A percentile compares a stretch with the other conserved stretches of the same genome.
Conservation (phyloP, 1,140 invertebrate species). For the Drosophila quadrilineata region DNA sequence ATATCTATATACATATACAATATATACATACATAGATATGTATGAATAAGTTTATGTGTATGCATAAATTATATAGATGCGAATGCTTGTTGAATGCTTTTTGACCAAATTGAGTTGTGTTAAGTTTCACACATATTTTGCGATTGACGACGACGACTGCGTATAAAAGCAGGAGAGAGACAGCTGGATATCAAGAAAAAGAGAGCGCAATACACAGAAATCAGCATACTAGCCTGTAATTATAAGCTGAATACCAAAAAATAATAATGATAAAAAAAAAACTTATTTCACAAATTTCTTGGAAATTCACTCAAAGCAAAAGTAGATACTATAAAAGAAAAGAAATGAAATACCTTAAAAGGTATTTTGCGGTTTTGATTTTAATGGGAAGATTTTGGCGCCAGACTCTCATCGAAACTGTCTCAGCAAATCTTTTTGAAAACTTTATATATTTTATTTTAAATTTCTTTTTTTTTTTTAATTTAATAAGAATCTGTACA, state of each 20-base stretch:
- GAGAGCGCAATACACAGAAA: constrained; percentile 6
- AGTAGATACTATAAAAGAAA: not conserved
- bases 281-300: constrained; percentile 52
- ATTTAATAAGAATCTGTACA: no score
- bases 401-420: constrained; percentile 34
- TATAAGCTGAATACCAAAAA: constrained; percentile 55
- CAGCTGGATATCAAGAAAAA: no score
- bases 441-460: no score
- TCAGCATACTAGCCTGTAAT: constrained; percentile 53
- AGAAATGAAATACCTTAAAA: constrained; percentile 38
- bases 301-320: constrained; percentile 37
- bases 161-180: no score
- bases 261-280: no score
- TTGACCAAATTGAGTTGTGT: constrained; percentile 71
- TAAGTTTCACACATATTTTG: constrained; percentile 70
- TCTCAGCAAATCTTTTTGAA: not conserved
- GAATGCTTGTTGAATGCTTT: constrained; percentile 40
- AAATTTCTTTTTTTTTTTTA: no score
- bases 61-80: constrained; percentile 69
- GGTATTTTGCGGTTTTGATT: constrained; percentile 51
- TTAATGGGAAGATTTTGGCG: constrained; percentile 23
- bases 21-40: constrained; percentile 63
- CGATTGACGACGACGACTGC: constrained; percentile 46
- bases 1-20: constrained; percentile 57
- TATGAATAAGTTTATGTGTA: constrained; percentile 34